phyloP scores from a whole-genome alignment of 37 sponge, comb jelly and placozoan species.

The Ianthella basta region DNA sequence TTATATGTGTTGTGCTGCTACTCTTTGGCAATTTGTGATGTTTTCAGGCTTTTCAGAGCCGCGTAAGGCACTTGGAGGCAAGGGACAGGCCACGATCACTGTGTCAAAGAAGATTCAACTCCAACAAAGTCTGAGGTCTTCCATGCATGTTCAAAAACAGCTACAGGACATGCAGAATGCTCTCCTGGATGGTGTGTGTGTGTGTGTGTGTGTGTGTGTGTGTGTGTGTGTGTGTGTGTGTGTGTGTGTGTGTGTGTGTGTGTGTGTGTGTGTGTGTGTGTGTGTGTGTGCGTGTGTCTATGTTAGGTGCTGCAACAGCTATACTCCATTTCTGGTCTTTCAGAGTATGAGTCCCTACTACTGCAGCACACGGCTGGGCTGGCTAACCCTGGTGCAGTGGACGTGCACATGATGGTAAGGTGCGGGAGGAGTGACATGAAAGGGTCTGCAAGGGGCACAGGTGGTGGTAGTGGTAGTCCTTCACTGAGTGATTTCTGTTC shows the following conservation, averaged over 20 bases:
- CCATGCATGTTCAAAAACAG: slow-evolving; percentile 37
- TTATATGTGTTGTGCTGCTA: not conserved
- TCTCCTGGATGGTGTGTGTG: slow-evolving; percentile 60
- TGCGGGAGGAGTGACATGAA: no score
- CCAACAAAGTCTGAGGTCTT: slow-evolving; percentile 17
- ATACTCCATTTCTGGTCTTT: no score
- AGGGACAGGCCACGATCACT: not conserved
- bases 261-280: slow-evolving; percentile 36
- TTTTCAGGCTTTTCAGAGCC: slow-evolving; percentile 15
- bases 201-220: slow-evolving; percentile 23
- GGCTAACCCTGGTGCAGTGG: slow-evolving; percentile 13
- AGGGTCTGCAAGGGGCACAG: no score
- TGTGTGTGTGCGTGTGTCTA: slow-evolving; percentile 30
- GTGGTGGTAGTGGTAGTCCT: no score
- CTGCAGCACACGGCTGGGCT: not conserved
- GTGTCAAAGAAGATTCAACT: slow-evolving; percentile 36
- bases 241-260: slow-evolving; percentile 34
- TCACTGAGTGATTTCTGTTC: not conserved
- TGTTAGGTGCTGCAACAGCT: not conserved
- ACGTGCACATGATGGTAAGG: slow-evolving; percentile 33
- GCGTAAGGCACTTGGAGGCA: not conserved
- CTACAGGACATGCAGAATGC: slow-evolving; percentile 57
- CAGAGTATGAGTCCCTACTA: slow-evolving; percentile 19
- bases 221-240: slow-evolving; percentile 32
- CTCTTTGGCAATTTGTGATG: not conserved